Base-by-base conservation (phyloP, 1,140 invertebrate genomes). In the Tetramorium alpestre region DNA sequence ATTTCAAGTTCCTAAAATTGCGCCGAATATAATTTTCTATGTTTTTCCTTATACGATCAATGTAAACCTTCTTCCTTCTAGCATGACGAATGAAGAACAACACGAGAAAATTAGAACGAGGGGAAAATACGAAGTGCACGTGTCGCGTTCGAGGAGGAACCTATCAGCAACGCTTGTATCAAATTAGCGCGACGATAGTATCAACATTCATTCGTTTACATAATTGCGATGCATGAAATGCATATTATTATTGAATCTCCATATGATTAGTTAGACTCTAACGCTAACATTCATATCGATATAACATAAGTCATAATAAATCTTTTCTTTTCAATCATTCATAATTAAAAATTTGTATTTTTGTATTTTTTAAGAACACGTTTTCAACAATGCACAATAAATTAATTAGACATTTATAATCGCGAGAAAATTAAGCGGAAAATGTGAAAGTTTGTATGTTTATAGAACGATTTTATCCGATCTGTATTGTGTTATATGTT, bases 1-100 rank as follows among this genome's bases (percentile, higher is more conserved):
- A 54, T 72, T 58, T 56, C 38, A 82, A 82, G 67, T 82, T 82
- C 80, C 67, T 82, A 82, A 82, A 33, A 82, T 82, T 47, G 38
- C 69, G 38, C 67, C 67, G 41, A 82, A 82, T 72, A 25, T 49
- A 18, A 11, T 28, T 11, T 72, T n/a, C 13, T 56, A 16, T 13
- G 18, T 58, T 81, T 44, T 41, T 65, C 25, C 5, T 60, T 47
- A n/a, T n/a, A 47, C 65, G 22, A 58, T 28, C 18, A 56, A 75
- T 62, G 16, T 41, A 38, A 81, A 69, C n/a, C 3, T 33, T 49
- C 38, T 84, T 82, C 18, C 18, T 73, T 82, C 25, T 47, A 58
- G 16, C 33, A 64, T 1, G n/a, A 65, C 16, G 16, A 65, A 64
- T 16, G 25, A 33, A 49, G 51, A 49, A 78, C 22, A 58, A 54